These are phyloP conservation scores for Pseudochirops corinnae DNA, from an alignment of 2,797 vertebrate genomes.

Conservation along the genomic window DNA sequence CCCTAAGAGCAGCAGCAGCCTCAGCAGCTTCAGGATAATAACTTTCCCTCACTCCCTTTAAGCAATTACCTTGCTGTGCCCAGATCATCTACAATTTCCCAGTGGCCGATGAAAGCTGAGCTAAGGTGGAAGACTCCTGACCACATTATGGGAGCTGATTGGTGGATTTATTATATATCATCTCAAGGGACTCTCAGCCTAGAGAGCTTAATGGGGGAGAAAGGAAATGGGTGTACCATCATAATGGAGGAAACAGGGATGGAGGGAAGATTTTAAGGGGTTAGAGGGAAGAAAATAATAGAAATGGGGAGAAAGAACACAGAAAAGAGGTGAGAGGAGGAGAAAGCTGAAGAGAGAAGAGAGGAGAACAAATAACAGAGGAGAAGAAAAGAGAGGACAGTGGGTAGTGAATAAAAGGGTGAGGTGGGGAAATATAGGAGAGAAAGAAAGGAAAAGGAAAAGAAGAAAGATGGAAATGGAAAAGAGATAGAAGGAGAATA, in stretches of 20 bases:
- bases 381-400: neutral
- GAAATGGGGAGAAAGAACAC: neutral
- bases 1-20: neutral
- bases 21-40: neutral
- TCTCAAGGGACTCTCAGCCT: neutral
- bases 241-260: neutral
- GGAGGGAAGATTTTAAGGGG: neutral
- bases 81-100: neutral
- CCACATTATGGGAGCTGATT: neutral
- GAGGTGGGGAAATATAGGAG: neutral
- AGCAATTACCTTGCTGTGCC: accelerated
- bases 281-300: neutral
- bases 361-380: neutral
- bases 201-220: neutral
- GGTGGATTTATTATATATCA: neutral
- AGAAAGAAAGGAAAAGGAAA: neutral
- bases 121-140: neutral
- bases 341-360: neutral
- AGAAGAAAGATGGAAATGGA: neutral
- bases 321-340: neutral
- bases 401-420: neutral
- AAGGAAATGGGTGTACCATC: slow-evolving; percentile 26
- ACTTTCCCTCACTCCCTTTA: neutral
- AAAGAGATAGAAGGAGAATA: neutral
- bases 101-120: neutral